A percentile compares a stretch with the other conserved stretches of the same genome.
phyloP scores from a whole-genome alignment of 2,797 vertebrate genomes.

The Etheostoma nigrum region DNA sequence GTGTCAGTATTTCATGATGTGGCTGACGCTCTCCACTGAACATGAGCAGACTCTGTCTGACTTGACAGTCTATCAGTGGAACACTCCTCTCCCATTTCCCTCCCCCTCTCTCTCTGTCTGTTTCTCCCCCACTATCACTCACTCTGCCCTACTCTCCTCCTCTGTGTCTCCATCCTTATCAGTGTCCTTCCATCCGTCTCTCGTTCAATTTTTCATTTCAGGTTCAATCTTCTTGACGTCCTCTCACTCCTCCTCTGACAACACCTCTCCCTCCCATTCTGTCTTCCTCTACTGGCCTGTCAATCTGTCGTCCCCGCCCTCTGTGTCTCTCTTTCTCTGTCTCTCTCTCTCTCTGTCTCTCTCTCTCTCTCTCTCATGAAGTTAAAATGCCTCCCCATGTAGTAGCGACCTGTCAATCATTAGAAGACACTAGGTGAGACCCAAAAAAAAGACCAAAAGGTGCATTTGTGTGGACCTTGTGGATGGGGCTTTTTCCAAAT shows the following conservation, averaged over 20 bases:
- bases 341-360: constrained; percentile 2
- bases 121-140: constrained; percentile 47
- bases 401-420: constrained; percentile 73
- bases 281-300: constrained; percentile 62
- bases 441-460: constrained; percentile 17
- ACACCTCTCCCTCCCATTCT: constrained; percentile 63
- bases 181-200: constrained; percentile 75
- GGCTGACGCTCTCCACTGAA: constrained; percentile 74
- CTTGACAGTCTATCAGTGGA: constrained; percentile 78
- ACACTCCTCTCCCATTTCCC: constrained; percentile 63
- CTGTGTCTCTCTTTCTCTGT: neutral
- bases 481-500: constrained; percentile 25
- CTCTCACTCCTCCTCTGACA: constrained; percentile 58
- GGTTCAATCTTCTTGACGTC: constrained; percentile 79
- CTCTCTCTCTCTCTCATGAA: constrained; percentile 46
- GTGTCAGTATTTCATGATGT: constrained; percentile 64
- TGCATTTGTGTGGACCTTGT: constrained; percentile 38
- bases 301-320: constrained; percentile 49
- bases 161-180: constrained; percentile 77
- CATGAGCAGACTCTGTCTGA: constrained; percentile 79
- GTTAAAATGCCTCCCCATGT: constrained; percentile 72
- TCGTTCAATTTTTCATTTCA: constrained; percentile 83
- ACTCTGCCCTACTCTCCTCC: constrained; percentile 51
- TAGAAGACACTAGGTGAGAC: constrained; percentile 12
- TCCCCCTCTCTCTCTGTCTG: neutral